Evolutionary conservation across 2,888 invertebrate genomes (phyloP), one percentile per base, ranked within the genome.

Genomic region (Ophion slaviceki): DNA sequence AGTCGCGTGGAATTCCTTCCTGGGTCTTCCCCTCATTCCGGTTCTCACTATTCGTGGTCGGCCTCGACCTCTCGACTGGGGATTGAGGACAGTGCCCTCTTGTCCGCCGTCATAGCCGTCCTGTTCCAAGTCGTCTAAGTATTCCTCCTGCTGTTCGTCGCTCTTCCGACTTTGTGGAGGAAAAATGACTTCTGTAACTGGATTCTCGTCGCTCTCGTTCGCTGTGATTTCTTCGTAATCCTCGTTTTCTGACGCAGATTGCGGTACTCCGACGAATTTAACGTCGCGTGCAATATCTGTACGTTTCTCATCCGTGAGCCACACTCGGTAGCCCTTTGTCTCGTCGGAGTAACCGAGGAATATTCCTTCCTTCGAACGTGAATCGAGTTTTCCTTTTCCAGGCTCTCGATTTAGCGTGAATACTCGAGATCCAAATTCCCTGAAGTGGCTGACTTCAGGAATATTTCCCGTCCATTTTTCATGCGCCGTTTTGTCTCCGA

Each of bases 281-380:
- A 68, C 79, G 36, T 88, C 84, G 10, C 86, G 47, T 0, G 85
- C 72, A 66, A 88, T 76, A 3, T 72, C 61, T 4, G 87, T 74
- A 53, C 80, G 86, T 59, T 47, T 17, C 32, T 86, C 80, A 1
- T 81, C 81, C 8, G 81, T 62, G 0, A 85, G 74, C 85, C 85
- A 83, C 7, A 85, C 53, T 20, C 81, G 80, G 47, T 85, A 85
- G 3, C 57, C 85, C 61, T 85, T 85, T 6, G 87, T 77, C 47
- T 80, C 57, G 5, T 87, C 81, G 7, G 83, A 81, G 53, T 80
- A 84, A 2, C 86, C 87, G 14, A 87, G 57, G 45, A 86, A 87
- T 10, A 86, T 78, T n/a, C 84, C 84, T 53, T 80, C 70, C n/a
- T 62, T 76, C 4, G 85, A 76, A 59, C 84, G 78, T 17, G 80